A percentile compares a stretch with the other conserved stretches of the same genome.
Conservation (phyloP, 2,888 invertebrate genomes). For the Latrodectus elegans region DNA sequence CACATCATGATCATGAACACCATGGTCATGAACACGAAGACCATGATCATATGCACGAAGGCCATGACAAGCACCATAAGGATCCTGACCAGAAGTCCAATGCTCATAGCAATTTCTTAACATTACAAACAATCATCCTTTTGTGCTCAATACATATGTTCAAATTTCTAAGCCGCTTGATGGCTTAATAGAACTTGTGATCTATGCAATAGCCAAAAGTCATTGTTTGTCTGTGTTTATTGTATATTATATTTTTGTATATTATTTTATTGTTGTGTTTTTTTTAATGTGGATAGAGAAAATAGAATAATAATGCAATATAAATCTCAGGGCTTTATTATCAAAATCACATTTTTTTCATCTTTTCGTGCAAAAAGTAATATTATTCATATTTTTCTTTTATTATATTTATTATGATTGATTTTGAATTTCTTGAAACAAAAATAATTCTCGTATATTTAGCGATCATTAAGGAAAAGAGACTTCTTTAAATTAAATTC, state of each 20-base stretch:
- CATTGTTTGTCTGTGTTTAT: conserved; percentile 34
- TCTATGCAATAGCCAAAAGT: conserved; percentile 29
- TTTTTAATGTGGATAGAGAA: not conserved
- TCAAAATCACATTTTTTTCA: too few relatives aligned
- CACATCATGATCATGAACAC: not conserved
- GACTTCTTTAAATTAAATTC: too few relatives aligned
- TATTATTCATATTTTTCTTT: too few relatives aligned
- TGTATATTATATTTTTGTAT: conserved; percentile 11
- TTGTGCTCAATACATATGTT: not conserved
- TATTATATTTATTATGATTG: too few relatives aligned
- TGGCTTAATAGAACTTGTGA: not conserved
- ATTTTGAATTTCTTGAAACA: too few relatives aligned
- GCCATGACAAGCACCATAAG: conserved; percentile 22
- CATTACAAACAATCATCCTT: not conserved
- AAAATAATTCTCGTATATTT: too few relatives aligned
- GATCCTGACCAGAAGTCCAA: not conserved
- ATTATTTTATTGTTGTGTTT: not conserved
- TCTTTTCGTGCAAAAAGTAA: too few relatives aligned
- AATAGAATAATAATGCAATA: not conserved
- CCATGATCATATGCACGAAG: conserved; percentile 31
- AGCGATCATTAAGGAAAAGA: too few relatives aligned
- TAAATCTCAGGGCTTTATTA: not conserved
- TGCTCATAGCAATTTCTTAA: not conserved
- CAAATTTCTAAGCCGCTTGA: not conserved
- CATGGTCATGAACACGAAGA: conserved; percentile 16